Conservation (phyloP, 1,140 invertebrate species). For the Mylabris phalerata region DNA sequence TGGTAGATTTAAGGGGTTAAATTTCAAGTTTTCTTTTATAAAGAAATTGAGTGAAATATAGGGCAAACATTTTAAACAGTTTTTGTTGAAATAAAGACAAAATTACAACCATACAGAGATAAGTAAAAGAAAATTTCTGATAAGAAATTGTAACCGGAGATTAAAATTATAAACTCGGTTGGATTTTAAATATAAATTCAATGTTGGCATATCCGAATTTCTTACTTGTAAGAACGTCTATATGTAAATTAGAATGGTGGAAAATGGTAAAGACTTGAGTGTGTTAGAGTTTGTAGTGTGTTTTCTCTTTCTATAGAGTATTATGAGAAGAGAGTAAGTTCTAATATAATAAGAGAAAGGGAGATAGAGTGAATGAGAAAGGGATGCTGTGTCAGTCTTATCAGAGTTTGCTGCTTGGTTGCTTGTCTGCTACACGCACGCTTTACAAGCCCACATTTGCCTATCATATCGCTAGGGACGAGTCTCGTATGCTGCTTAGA, state of each 20-base stretch:
- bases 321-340: no score
- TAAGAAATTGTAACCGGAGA: neutral
- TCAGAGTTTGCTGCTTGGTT: conserved; percentile 12
- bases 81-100: neutral
- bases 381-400: conserved; percentile 22
- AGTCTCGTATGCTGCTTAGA: conserved; percentile 5
- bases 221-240: conserved; percentile 22
- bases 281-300: conserved; percentile 19
- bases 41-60: conserved; percentile 7
- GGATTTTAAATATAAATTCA: conserved; percentile 8
- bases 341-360: neutral
- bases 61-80: neutral
- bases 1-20: no score
- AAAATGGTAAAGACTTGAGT: conserved; percentile 25
- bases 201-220: conserved; percentile 22
- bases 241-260: conserved; percentile 22
- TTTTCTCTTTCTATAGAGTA: conserved; percentile 11
- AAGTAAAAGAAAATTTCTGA: neutral
- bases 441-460: conserved; percentile 23
- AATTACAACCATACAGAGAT: neutral
- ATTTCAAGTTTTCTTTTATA: neutral
- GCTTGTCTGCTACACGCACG: conserved; percentile 23
- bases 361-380: neutral
- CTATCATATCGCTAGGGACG: conserved; percentile 23
- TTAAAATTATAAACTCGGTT: neutral